Conservation (phyloP, 1,140 invertebrate genomes). For the Ceratina calcarata region DNA sequence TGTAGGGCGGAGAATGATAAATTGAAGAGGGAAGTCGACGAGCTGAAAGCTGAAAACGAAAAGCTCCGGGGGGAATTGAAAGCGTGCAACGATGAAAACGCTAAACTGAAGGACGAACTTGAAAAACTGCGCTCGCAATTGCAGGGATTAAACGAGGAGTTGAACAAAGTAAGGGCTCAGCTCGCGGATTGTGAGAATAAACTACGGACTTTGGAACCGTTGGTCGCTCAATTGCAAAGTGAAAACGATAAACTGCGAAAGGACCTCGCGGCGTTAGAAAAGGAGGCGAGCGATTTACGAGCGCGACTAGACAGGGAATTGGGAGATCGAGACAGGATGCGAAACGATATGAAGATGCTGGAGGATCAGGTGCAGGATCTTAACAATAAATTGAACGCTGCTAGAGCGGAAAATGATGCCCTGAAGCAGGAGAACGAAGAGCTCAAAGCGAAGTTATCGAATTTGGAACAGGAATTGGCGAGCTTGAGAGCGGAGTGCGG, state of each 20-base stretch:
- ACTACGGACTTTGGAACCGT: conserved; percentile 46
- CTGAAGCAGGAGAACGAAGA: conserved; percentile 48
- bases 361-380: conserved; percentile 63
- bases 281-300: conserved; percentile 28
- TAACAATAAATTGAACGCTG: conserved; percentile 42
- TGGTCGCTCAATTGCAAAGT: conserved; percentile 29
- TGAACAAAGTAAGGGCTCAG: conserved; percentile 44
- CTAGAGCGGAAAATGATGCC: conserved; percentile 30
- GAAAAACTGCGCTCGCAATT: conserved; percentile 42
- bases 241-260: conserved; percentile 39
- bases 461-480: conserved; percentile 22
- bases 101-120: conserved; percentile 5
- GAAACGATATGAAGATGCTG: conserved; percentile 56
- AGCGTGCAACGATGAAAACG: conserved; percentile 38
- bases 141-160: conserved; percentile 46
- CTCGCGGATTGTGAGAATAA: conserved; percentile 38
- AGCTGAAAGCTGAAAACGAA: conserved; percentile 22
- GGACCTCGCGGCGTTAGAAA: conserved; percentile 18
- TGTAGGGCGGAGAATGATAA: conserved; percentile 34
- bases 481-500: conserved; percentile 17
- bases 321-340: conserved; percentile 21
- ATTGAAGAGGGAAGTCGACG: conserved; percentile 13
- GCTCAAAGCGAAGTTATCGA: conserved; percentile 25
- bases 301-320: conserved; percentile 29
- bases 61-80: conserved; percentile 13